Base-by-base conservation (phyloP, 2,888 invertebrate genomes). In the Notodonta dromedarius region DNA sequence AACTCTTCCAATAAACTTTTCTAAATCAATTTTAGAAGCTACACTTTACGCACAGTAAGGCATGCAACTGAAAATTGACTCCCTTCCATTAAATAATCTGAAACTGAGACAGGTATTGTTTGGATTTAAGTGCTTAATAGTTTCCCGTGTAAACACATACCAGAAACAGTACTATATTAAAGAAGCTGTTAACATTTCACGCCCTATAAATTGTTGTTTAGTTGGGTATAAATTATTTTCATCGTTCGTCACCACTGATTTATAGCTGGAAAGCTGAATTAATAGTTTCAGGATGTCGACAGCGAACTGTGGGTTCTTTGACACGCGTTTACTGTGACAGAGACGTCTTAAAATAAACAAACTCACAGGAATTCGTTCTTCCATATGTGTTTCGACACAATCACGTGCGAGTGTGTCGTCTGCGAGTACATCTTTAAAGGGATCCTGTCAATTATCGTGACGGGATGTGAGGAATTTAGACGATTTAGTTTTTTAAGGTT, bases 251-350 rank as follows among this genome's bases (percentile, higher is more conserved):
- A 70, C 65, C 66, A 63, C 76, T 83, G 85, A 87, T 87, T 88
- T 87, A 88, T 86, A 64, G 82, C 67, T 71, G 65, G 70, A 66
- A 77, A 80, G 74, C 72, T 69, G 76, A 80, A 87, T 86, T 88
- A 88, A 89, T 86, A 82, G 87, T 85, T 85, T 85, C 81, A 85
- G 86, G 84, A 87, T 87, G 86, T 83, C 78, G 75, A 73, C 74
- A 69, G 75, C 53, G 64, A 61, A 61, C 59, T 58, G 64, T 66
- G 71, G 71, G 64, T 65, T 62, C 68, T 65, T 65, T 66, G 76
- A 78, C 78, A 73, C 74, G 71, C 71, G 74, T 73, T 71, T 71
- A 60, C 61, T 68, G 58, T 79, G 78, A 78, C 76, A 78, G 75
- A 70, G 53, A 13, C 59, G 73, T 76, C 79, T 74, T 72, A 77